phyloP scores from a whole-genome alignment of 2,888 invertebrate species.

The Eurytoma adleriae region DNA sequence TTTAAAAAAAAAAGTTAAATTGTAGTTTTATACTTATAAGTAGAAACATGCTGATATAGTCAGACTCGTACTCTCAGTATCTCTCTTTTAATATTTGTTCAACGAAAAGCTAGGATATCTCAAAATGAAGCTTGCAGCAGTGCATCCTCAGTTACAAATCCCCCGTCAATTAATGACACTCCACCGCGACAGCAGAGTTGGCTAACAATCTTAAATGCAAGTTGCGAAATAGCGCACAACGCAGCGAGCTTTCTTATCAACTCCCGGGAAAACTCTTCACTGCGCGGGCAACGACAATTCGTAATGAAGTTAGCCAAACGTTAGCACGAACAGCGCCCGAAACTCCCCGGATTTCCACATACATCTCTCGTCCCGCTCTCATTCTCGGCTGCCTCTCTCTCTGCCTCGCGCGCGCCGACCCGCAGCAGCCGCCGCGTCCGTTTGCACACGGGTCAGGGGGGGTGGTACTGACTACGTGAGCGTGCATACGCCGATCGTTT shows the following conservation, averaged over 20 bases:
- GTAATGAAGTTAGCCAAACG: constrained; percentile 21
- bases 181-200: no score
- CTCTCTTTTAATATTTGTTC: no score
- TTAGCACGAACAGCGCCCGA: constrained; percentile 11
- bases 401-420: not conserved
- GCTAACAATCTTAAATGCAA: not conserved
- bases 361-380: not conserved
- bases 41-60: no score
- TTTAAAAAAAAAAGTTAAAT: no score
- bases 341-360: constrained; percentile 2
- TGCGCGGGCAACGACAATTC: not conserved
- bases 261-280: constrained; percentile 13
- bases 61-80: no score
- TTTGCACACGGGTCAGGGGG: not conserved
- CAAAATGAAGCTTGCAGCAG: no score
- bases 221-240: not conserved
- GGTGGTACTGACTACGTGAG: no score
- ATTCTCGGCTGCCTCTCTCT: not conserved
- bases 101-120: no score
- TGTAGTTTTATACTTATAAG: no score
- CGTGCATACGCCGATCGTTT: not conserved
- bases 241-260: constrained; percentile 5
- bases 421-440: not conserved
- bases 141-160: no score
- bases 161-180: no score